phyloP scores from a whole-genome alignment of 2,888 invertebrate genomes.

The Aproaerema taeniolella region DNA sequence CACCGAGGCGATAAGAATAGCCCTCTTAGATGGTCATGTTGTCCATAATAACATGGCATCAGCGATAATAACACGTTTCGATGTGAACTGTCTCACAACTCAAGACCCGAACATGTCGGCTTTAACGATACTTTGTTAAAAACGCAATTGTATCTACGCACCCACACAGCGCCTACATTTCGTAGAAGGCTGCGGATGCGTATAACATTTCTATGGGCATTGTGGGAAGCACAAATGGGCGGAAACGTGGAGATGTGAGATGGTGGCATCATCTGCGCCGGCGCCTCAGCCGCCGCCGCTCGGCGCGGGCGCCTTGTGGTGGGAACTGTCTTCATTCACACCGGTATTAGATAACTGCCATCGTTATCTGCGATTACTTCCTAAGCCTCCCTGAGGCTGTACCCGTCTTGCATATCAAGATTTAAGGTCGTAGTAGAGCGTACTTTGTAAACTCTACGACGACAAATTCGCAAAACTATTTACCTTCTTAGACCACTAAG shows the following conservation, averaged over 20 bases:
- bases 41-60: not conserved
- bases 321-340: conserved; percentile 22
- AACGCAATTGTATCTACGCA: conserved; percentile 49
- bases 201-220: conserved; percentile 42
- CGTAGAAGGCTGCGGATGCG: conserved; percentile 46
- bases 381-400: no score
- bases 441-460: no score
- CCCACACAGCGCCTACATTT: conserved; percentile 66
- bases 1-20: not conserved
- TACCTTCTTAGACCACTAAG: no score
- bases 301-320: conserved; percentile 27
- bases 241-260: conserved; percentile 45
- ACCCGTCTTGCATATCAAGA: no score
- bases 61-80: not conserved
- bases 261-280: conserved; percentile 49
- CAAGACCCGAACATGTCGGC: conserved; percentile 5
- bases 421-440: no score
- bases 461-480: no score
- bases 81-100: not conserved
- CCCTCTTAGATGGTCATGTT: not conserved
- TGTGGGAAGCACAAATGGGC: conserved; percentile 66
- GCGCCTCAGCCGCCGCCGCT: conserved; percentile 40
- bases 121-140: conserved; percentile 49
- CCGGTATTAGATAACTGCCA: no score
- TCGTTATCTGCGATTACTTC: no score